Evolutionary conservation across 2,888 invertebrate species (phyloP), one percentile per base, ranked within the genome.

Genomic region (Agrochola macilenta): DNA sequence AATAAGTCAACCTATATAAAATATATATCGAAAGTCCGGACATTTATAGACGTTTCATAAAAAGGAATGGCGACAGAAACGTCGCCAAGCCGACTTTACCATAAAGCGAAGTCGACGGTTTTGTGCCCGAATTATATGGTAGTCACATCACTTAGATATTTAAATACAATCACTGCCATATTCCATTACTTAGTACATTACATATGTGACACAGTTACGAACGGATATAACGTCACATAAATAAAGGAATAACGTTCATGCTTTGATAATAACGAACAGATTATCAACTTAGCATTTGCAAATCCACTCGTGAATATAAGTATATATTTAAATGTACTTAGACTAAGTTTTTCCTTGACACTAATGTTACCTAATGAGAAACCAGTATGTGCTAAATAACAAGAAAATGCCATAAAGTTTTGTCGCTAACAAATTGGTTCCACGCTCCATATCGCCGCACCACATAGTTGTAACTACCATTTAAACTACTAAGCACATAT

Each of bases 1-100:
- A 86, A 86, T 81, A 87, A 88, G 83, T 88, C 89, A 87, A 80
- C 69, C 74, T 88, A 83, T 79, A 85, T 74, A 79, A 83, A 81
- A 81, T 74, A 79, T 87, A 82, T 83, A 79, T 78, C 80, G 66
- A 71, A 76, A 81, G 76, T 73, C 77, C 66, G 87, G 84, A 82
- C 84, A 84, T 84, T 83, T 80, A 79, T 86, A 79, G 78, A 81
- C 65, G 75, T 83, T 83, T 79, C 76, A 74, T 81, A 88, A 83
- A 80, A 88, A 74, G 78, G 43, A 79, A 83, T 65, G 71, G 85
- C 58, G 78, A 78, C 72, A 76, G 75, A 85, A 81, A 68, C 76
- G 77, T 71, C 68, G 72, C 76, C 57, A 61, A 60, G 71, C 61
- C 65, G 57, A 73, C 30, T 87, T 83, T 57, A 75, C 65, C 78